Conservation (phyloP, 2,113 vertebrate species). For the Prunella himalayana region DNA sequence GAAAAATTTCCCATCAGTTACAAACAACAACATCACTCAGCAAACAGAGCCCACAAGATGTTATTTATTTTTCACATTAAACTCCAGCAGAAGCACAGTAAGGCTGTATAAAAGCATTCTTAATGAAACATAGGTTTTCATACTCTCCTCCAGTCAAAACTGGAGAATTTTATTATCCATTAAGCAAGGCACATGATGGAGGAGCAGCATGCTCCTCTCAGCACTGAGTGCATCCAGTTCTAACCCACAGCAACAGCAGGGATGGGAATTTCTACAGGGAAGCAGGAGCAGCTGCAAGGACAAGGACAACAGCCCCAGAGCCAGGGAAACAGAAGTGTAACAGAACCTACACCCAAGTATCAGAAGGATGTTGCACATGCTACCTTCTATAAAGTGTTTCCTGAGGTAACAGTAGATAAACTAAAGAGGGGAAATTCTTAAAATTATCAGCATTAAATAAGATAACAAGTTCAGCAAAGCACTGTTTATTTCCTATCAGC, state of each 20-base stretch:
- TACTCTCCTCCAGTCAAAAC: background rate
- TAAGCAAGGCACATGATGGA: background rate
- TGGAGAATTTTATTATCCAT: background rate
- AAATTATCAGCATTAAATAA: background rate
- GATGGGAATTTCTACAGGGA: background rate
- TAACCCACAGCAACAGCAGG: background rate
- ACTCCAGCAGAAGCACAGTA: background rate
- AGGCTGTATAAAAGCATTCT: background rate
- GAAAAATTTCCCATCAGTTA: background rate
- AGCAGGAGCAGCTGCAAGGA: background rate
- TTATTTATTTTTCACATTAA: conserved; percentile 39
- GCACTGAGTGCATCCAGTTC: background rate
- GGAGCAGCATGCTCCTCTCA: background rate
- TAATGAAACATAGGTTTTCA: conserved; percentile 18
- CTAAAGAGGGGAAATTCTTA: background rate
- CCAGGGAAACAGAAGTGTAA: background rate
- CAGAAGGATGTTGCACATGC: background rate
- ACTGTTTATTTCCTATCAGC: background rate
- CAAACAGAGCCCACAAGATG: background rate
- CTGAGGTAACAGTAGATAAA: background rate
- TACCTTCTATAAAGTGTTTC: background rate
- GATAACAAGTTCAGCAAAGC: background rate
- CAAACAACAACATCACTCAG: background rate
- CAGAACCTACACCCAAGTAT: background rate
- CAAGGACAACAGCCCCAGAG: background rate